Evolutionary conservation across 2,888 invertebrate species (phyloP).

Genomic region (Halictus quadricinctus): DNA sequence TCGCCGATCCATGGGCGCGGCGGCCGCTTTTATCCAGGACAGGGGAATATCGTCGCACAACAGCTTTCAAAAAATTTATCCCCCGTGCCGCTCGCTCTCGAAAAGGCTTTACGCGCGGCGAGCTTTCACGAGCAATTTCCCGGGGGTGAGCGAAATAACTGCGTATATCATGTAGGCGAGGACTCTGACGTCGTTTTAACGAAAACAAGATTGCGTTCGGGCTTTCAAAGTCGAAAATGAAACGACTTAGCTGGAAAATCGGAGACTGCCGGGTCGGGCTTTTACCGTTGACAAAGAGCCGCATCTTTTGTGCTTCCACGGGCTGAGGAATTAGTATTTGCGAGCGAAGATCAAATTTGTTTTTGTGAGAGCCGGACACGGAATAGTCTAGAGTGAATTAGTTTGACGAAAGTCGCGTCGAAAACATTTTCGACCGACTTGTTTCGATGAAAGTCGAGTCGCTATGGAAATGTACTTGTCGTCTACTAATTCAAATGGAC

Average conservation of each 20-base stretch:
- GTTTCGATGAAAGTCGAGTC: too few relatives aligned
- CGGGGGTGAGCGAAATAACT: constrained; percentile 54
- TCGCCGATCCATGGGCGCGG: neutral
- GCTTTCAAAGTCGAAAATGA: constrained; percentile 11
- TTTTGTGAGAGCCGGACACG: neutral
- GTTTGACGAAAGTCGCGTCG: too few relatives aligned
- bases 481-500: too few relatives aligned
- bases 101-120: constrained; percentile 47
- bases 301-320: neutral
- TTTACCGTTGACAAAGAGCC: neutral
- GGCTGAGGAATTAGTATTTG: neutral
- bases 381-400: neutral
- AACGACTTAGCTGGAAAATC: constrained; percentile 13
- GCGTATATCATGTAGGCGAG: constrained; percentile 44
- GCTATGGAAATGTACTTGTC: too few relatives aligned
- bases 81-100: constrained; percentile 13
- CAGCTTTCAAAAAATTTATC: constrained; percentile 51
- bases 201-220: constrained; percentile 53
- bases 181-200: constrained; percentile 59
- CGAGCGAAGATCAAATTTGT: neutral
- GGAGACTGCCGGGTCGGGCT: neutral
- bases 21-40: neutral
- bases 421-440: too few relatives aligned
- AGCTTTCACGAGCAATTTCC: constrained; percentile 61
- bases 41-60: constrained; percentile 24